Percentiles rank a stretch among this genome's conserved stretches.
Evolutionary conservation across 1,140 invertebrate species (phyloP).

Genomic region (Saccostrea glomerata): DNA sequence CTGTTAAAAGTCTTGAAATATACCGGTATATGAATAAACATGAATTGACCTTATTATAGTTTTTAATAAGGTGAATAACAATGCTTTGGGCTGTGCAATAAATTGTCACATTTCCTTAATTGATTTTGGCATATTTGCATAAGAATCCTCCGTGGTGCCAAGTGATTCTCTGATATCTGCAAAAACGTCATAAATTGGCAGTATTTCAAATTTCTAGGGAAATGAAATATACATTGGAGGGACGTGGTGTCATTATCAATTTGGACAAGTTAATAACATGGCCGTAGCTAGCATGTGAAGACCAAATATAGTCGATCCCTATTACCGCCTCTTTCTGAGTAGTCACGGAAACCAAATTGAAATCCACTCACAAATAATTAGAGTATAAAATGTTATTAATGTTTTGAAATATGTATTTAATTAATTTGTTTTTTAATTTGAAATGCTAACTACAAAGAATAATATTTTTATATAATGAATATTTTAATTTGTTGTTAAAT

Average conservation of each 20-base stretch:
- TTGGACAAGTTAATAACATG: constrained; percentile 55
- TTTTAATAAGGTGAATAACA: constrained; percentile 1
- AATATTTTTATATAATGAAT: too few species aligned
- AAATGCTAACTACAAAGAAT: too few species aligned
- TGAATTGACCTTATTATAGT: constrained; percentile 1
- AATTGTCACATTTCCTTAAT: constrained; percentile 61
- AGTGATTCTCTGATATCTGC: constrained; percentile 50
- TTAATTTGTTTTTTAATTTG: too few species aligned
- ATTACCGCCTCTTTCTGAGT: neutral
- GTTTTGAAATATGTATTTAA: too few species aligned
- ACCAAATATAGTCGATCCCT: constrained; percentile 24
- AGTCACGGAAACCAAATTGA: constrained; percentile 4
- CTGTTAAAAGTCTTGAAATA: neutral
- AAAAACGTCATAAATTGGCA: constrained; percentile 59
- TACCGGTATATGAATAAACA: constrained; percentile 12
- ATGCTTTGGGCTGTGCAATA: constrained; percentile 55
- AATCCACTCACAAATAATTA: constrained; percentile 10
- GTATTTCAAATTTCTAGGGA: constrained; percentile 55
- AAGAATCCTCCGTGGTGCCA: constrained; percentile 60
- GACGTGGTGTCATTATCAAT: constrained; percentile 58
- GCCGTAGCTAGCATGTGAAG: constrained; percentile 6
- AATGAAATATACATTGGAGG: constrained; percentile 59
- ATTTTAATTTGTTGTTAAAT: too few species aligned
- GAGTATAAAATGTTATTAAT: constrained; percentile 9
- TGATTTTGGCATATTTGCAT: constrained; percentile 62